Conservation (phyloP, 35 echinoderm and acorn worm species). For the Anneissia japonica region DNA sequence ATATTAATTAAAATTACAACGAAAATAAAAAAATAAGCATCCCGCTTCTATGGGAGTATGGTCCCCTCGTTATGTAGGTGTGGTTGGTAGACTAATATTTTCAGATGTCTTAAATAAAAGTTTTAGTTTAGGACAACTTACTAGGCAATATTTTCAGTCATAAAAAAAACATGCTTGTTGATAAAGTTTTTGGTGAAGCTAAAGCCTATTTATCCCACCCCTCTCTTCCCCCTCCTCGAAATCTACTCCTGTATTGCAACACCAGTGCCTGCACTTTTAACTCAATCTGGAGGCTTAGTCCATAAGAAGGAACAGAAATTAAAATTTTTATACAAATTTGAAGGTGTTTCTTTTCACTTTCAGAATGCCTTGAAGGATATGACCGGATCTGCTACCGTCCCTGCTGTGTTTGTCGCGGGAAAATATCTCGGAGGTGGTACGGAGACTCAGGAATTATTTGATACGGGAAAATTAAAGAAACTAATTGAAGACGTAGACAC, state of each 20-base stretch:
- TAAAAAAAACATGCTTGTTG: neutral
- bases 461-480: constrained; percentile 58
- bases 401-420: constrained; percentile 73
- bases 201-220: neutral
- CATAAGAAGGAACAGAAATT: neutral
- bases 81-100: too few relatives aligned
- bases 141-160: neutral
- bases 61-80: too few relatives aligned
- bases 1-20: too few relatives aligned
- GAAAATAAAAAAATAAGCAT: too few relatives aligned
- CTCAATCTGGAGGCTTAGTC: neutral
- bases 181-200: neutral
- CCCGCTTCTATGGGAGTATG: too few relatives aligned
- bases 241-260: neutral
- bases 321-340: neutral
- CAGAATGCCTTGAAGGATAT: constrained; percentile 63
- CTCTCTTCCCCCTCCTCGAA: neutral
- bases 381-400: constrained; percentile 79
- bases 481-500: constrained; percentile 42
- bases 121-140: too few relatives aligned
- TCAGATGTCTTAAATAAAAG: too few relatives aligned
- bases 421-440: constrained; percentile 75
- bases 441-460: constrained; percentile 56
- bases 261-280: neutral
- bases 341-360: constrained; percentile 2